These are phyloP conservation scores for Drosophila dunni DNA, from an alignment of 1,140 invertebrate species.

Conservation along the genomic window DNA sequence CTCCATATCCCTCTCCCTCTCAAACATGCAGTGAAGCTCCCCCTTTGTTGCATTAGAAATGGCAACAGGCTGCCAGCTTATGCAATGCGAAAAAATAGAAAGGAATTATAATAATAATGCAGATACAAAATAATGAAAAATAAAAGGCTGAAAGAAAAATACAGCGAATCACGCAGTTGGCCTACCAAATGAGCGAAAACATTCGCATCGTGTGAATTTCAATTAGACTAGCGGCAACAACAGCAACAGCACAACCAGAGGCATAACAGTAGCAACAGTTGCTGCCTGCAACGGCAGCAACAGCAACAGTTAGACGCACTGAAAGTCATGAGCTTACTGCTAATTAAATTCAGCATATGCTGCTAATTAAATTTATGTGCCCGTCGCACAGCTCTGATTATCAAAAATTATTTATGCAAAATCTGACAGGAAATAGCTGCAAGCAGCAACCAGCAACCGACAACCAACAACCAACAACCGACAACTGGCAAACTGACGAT, in stretches of 20 bases:
- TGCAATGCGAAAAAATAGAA: conserved; percentile 61
- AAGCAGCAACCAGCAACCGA: conserved; percentile 49
- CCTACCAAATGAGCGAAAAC: conserved; percentile 71
- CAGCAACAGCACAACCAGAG: conserved; percentile 14
- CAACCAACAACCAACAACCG: conserved; percentile 11
- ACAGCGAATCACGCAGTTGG: conserved; percentile 69
- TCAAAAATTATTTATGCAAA: conserved; percentile 83
- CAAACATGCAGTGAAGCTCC: neutral
- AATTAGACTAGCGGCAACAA: conserved; percentile 60
- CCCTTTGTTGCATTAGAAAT: conserved; percentile 58
- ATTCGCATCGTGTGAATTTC: conserved; percentile 82
- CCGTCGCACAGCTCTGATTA: conserved; percentile 78
- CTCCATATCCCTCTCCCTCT: neutral
- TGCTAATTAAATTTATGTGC: conserved; percentile 82
- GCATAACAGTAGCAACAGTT: conserved; percentile 16
- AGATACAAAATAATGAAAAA: conserved; percentile 63
- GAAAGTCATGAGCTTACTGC: conserved; percentile 71
- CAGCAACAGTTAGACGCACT: conserved; percentile 55
- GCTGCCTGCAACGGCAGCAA: conserved; percentile 1
- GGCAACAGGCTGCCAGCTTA: conserved; percentile 69
- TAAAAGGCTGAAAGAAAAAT: neutral
- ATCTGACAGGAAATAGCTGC: conserved; percentile 82
- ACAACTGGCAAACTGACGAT: conserved; percentile 45
- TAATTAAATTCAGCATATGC: conserved; percentile 82
- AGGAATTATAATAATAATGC: conserved; percentile 72